phyloP scores from a whole-genome alignment of 2,888 invertebrate species.

The Pollenia labialis region DNA sequence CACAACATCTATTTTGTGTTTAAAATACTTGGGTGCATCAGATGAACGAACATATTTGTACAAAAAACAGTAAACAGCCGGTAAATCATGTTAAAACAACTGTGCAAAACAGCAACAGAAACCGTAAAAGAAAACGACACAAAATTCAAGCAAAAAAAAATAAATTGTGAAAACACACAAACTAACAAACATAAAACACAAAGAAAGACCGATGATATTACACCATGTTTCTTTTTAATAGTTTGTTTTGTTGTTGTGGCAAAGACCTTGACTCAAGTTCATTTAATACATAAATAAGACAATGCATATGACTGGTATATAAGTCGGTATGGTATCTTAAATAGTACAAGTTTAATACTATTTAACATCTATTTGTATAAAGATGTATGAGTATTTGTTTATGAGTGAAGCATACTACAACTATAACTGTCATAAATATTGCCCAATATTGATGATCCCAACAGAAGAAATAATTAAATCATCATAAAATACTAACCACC shows the following conservation, averaged over 20 bases:
- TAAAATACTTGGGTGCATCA: conserved; percentile 42
- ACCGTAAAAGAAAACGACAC: conserved; percentile 20
- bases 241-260: conserved; percentile 60
- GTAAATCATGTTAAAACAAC: conserved; percentile 29
- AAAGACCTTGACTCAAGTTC: conserved; percentile 75
- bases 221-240: conserved; percentile 39
- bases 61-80: neutral
- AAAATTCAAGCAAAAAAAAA: neutral
- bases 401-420: neutral
- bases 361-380: neutral
- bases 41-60: neutral
- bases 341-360: conserved; percentile 30
- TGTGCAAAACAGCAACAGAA: conserved; percentile 31
- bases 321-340: conserved; percentile 12
- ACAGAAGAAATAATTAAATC: neutral
- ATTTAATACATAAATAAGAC: conserved; percentile 41
- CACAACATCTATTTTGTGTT: conserved; percentile 1
- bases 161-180: neutral
- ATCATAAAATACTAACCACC: neutral
- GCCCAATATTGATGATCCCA: conserved; percentile 37
- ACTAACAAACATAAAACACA: neutral
- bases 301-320: conserved; percentile 7
- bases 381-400: neutral
- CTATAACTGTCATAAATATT: conserved; percentile 21
- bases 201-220: conserved; percentile 35